Base-by-base conservation (phyloP, 2,888 invertebrate genomes). In the Notocelia uddmanniana region DNA sequence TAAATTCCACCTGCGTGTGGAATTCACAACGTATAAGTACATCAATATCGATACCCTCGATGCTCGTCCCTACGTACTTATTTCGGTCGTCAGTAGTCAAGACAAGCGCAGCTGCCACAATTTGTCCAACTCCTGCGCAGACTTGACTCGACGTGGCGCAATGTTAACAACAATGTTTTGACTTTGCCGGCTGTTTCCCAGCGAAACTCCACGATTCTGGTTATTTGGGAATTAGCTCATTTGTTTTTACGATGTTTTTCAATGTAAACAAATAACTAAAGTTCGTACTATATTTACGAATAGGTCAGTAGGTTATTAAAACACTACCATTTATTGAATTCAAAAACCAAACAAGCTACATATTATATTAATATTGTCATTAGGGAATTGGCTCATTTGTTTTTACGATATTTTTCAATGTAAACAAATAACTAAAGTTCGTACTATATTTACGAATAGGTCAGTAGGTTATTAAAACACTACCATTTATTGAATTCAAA, bases 151-250 rank as follows among this genome's bases (percentile, higher is more conserved):
- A 76, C 79, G 78, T 80, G 81, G 81, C 81, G 81, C 80, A 76
- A 84, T 91, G 92, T 92, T 92, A 91, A 93, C 93, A 92, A 89
- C 90, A 83, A 85, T 92, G 92, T 92, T 93, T 89, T 93, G 92
- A 92, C 91, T 83, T 87, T 70, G 78, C 74, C 78, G 82, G 83
- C 86, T 88, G 88, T 89, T 89, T 88, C 83, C 84, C 76, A 85
- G 89, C 88, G 64, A 70, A 70, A 64, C 19, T 31, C 64, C 31
- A 59, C 41, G 50, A 41, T 66, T 70, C 58, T 52, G 50, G 48
- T 45, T 63, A 64, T 58, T 58, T 10, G 59, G 54, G 26, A 71
- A 37, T 59, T 41, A 66, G 31, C 58, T 59, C 64, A 60, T 71
- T 71, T 60, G 66, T 71, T 71, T 71, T 71, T 71, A 71, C 66